Evolutionary conservation across 2,113 vertebrate genomes (phyloP), one percentile per base, ranked within the genome.

Genomic region (Eleginops maclovinus): DNA sequence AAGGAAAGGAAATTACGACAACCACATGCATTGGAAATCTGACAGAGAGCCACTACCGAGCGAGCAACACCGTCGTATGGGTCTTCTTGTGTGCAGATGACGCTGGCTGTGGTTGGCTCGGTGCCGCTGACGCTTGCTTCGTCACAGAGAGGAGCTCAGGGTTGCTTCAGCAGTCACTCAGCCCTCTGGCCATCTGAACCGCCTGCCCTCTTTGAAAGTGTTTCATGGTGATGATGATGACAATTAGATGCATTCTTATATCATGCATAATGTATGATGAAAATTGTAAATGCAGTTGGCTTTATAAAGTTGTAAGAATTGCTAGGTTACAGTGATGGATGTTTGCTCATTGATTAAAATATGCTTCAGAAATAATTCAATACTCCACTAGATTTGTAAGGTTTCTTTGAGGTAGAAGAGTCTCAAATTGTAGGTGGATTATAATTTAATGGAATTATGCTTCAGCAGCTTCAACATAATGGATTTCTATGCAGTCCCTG

Each of bases 81-180:
- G 68, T 81, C 77, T 84, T 90, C 79, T 78, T 70, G 83, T 91
- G 88, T 71, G 84, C 85, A 66, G 68, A 90, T 91, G 91, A 91
- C 77, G 92, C 85, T 53, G 75, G 79, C 80, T 75, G 84, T 87
- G 87, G 89, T 89, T 91, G 89, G 91, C 80, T 93, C 78, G 66
- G 78, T 84, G 65, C 77, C 21, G 75, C 85, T 89, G 91, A 93
- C 91, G 89, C 75, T 77, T 76, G 16, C 84, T n/a, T 90, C 93
- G 91, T 93, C 90, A 93, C 73, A 53, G 36, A 47, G 58, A 46
- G 80, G 61, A 82, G 77, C 86, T 82, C 84, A 67, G 67, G 75
- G 68, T 87, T 69, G 77, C 71, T 72, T 75, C 82, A 72, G 82
- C 84, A 66, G n/a, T 70, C 69, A 76, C 12, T 15, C 31, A 36